phyloP scores from a whole-genome alignment of 2,797 vertebrate species.

The Lophotriccus pileatus region DNA sequence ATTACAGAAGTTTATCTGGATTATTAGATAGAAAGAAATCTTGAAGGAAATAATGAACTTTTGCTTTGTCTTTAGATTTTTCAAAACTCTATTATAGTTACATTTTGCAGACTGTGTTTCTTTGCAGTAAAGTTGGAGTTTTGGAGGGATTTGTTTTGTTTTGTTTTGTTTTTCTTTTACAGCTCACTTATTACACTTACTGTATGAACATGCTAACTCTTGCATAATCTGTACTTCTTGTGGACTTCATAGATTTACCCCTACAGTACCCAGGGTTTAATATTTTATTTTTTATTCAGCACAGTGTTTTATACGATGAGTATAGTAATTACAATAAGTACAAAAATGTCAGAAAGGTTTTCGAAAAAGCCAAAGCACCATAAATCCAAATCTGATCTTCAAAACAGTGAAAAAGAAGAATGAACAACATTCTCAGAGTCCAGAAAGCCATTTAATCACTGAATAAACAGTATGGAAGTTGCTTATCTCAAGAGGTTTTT shows the following conservation, averaged over 20 bases:
- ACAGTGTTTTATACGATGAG: neutral
- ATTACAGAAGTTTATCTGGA: neutral
- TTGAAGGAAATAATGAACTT: neutral
- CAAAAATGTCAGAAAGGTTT: neutral
- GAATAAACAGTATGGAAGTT: neutral
- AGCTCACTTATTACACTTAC: neutral
- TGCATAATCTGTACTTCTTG: neutral
- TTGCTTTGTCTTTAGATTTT: neutral
- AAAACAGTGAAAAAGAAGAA: neutral
- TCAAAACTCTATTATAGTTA: neutral
- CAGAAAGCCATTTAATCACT: neutral
- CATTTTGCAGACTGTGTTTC: neutral
- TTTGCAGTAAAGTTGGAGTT: neutral
- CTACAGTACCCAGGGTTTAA: neutral
- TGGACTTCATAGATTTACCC: neutral
- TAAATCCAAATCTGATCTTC: neutral
- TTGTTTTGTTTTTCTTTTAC: neutral
- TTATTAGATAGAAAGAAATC: neutral
- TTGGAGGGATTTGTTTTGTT: accelerated
- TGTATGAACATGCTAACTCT: neutral
- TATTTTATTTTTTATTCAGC: neutral
- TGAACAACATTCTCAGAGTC: neutral
- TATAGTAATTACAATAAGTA: neutral
- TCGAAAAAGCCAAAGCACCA: neutral
- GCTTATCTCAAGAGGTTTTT: neutral